Evolutionary conservation across 1,140 invertebrate genomes (phyloP).

Genomic region (Tribolium madens): DNA sequence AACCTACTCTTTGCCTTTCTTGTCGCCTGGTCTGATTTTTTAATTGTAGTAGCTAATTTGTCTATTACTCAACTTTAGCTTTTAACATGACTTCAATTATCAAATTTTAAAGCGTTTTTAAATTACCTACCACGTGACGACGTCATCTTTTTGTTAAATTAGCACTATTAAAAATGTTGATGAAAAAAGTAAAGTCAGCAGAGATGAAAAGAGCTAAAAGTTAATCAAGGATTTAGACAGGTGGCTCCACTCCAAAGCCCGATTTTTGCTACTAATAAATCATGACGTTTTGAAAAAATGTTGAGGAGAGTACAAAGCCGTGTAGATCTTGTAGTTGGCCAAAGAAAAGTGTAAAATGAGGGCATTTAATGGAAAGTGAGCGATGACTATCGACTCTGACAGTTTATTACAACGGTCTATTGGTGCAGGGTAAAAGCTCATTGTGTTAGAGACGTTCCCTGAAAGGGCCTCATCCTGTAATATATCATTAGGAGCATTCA

Average conservation of each 20-base stretch:
- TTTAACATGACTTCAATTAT: not conserved
- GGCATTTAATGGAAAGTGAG: constrained; percentile 51
- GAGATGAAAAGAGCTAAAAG: not conserved
- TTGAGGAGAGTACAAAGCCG: constrained; percentile 27
- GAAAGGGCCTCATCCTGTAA: constrained; percentile 55
- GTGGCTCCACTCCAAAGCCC: not conserved
- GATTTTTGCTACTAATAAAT: not conserved
- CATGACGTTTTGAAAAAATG: not conserved
- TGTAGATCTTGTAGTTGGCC: constrained; percentile 21
- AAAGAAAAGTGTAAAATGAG: constrained; percentile 31
- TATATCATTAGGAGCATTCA: constrained; percentile 58
- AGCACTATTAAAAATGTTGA: not conserved
- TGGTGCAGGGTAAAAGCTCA: constrained; percentile 51
- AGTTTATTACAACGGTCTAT: constrained; percentile 59
- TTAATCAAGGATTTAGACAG: not conserved
- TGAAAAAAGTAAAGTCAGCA: not conserved
- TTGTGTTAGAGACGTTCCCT: constrained; percentile 48
- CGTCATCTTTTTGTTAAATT: not conserved
- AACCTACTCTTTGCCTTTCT: not conserved
- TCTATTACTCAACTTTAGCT: not conserved
- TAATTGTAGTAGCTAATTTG: not conserved
- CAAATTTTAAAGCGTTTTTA: not conserved
- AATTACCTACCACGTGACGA: not conserved
- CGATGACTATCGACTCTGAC: constrained; percentile 58
- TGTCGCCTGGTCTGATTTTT: not conserved